A percentile compares a stretch with the other conserved stretches of the same genome.
Conservation (phyloP, 2,113 vertebrate genomes). For the Calyptommatus sinebrachiatus region DNA sequence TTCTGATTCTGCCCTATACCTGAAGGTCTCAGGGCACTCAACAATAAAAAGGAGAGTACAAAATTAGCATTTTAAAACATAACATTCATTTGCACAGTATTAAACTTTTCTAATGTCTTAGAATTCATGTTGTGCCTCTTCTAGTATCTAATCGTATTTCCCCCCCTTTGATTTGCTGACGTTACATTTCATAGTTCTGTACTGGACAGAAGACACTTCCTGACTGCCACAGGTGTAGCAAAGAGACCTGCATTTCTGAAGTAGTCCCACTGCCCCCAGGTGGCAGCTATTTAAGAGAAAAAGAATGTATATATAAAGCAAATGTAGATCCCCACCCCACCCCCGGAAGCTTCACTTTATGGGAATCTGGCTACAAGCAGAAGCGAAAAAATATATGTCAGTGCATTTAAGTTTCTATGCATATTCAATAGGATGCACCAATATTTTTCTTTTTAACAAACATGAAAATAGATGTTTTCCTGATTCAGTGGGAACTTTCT, state of each 20-base stretch:
- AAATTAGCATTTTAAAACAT: neutral
- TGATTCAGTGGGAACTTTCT: neutral
- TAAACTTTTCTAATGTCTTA: neutral
- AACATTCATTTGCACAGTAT: neutral
- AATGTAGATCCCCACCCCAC: neutral
- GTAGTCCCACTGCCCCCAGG: accelerated
- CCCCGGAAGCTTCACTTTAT: slow-evolving; percentile 28
- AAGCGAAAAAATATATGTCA: too few relatives aligned
- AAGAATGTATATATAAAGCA: neutral
- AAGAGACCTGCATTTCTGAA: accelerated
- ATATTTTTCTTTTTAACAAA: slow-evolving; percentile 12
- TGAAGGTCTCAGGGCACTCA: too few relatives aligned
- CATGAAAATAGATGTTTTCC: neutral
- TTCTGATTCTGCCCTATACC: too few relatives aligned
- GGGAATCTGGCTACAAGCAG: neutral
- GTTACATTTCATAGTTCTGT: neutral
- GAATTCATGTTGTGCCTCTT: neutral
- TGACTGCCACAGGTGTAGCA: accelerated
- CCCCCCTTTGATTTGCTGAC: neutral
- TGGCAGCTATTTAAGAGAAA: slow-evolving; percentile 33
- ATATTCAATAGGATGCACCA: neutral
- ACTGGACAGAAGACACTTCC: neutral
- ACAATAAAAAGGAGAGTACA: too few relatives aligned
- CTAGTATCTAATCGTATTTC: neutral
- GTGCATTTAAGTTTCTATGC: neutral